These are phyloP conservation scores for Alauda arvensis DNA, from an alignment of 2,797 vertebrate genomes.

Conservation along the genomic window DNA sequence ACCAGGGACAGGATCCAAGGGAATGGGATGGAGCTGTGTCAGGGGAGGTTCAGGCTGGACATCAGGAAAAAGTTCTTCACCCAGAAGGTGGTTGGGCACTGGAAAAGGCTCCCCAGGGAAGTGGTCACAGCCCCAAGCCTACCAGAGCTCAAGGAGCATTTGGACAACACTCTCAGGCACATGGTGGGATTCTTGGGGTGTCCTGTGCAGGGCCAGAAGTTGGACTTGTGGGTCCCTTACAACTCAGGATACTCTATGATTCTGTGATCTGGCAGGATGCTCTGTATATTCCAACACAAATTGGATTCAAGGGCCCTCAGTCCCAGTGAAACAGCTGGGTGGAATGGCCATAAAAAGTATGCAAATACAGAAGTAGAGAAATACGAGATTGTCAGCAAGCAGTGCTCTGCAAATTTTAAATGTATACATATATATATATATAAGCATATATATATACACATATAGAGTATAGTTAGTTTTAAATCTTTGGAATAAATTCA, in stretches of 20 bases:
- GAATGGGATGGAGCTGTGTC: background rate
- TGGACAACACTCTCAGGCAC: conserved; percentile 10
- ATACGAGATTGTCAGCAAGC: conserved; percentile 82
- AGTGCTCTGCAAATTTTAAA: conserved; percentile 71
- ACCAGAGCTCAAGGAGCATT: conserved; percentile 1
- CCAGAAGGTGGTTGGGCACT: background rate
- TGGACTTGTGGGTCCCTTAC: background rate
- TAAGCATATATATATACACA: conserved; percentile 68
- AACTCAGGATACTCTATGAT: background rate
- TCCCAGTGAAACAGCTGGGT: conserved; percentile 65
- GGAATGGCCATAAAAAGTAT: conserved; percentile 72
- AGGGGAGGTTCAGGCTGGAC: background rate
- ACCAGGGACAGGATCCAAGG: conserved; percentile 20
- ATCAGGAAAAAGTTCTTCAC: background rate
- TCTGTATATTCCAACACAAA: conserved; percentile 67
- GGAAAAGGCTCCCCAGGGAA: background rate
- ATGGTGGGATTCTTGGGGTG: background rate
- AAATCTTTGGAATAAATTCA: conserved; percentile 82
- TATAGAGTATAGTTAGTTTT: conserved; percentile 73
- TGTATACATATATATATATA: conserved; percentile 72
- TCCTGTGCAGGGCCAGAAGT: background rate
- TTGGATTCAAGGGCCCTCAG: conserved; percentile 37
- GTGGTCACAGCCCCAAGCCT: background rate
- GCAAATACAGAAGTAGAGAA: conserved; percentile 74
- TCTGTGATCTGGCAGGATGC: conserved; percentile 34